A percentile compares a stretch with the other conserved stretches of the same genome.
These are phyloP conservation scores for Cochlearius cochlearius DNA, from an alignment of 2,113 vertebrate species.

Conservation along the genomic window DNA sequence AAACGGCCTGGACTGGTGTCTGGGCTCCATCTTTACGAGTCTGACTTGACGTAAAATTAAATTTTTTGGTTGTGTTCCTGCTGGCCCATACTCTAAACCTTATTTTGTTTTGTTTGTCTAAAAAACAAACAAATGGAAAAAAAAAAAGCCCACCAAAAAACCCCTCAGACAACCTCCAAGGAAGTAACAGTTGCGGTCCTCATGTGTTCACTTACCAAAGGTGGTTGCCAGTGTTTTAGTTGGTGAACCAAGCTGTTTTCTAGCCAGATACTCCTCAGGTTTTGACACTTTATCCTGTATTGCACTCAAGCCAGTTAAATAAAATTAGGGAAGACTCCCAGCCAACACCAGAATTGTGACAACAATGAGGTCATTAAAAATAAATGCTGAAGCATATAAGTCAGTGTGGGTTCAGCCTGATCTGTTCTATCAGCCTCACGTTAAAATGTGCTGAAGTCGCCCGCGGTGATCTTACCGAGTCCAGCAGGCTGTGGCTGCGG, in stretches of 20 bases:
- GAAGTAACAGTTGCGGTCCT: not conserved
- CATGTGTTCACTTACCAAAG: not conserved
- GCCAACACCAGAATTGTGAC: not conserved
- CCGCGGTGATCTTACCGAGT: fast-evolving
- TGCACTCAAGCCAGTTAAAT: not conserved
- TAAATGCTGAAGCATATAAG: not conserved
- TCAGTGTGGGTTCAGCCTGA: not conserved
- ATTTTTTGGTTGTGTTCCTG: not conserved
- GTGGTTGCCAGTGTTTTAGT: not conserved
- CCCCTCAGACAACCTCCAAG: not conserved
- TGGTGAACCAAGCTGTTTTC: not conserved
- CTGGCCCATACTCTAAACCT: not conserved
- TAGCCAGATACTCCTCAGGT: not conserved
- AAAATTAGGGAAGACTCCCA: not conserved
- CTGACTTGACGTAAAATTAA: not conserved
- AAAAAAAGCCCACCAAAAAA: not conserved
- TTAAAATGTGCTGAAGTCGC: not conserved
- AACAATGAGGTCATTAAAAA: not conserved
- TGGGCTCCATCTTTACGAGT: not conserved
- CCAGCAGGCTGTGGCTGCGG: not conserved
- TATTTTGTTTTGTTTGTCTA: not conserved
- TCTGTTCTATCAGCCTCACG: not conserved
- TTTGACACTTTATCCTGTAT: not conserved
- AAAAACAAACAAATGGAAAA: not conserved
- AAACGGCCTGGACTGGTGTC: not conserved